These are phyloP conservation scores for Megamerina dolium DNA, from an alignment of 2,888 invertebrate genomes.

Conservation along the genomic window DNA sequence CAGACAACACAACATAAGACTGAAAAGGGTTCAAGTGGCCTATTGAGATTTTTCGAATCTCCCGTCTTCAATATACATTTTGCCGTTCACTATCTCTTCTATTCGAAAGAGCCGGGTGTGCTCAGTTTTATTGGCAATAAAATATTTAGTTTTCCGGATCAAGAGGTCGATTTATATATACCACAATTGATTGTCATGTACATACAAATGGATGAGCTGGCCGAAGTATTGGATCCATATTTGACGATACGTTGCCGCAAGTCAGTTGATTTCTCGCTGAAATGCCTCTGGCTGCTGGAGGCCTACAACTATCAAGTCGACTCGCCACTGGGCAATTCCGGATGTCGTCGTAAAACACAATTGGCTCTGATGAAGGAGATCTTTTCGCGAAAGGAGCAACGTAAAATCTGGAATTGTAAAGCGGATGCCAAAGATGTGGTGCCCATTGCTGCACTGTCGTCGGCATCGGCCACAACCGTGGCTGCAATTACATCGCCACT, in stretches of 20 bases:
- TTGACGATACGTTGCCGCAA: slow-evolving; percentile 80
- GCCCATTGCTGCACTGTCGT: not conserved
- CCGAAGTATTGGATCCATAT: slow-evolving; percentile 85
- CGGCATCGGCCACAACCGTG: not conserved
- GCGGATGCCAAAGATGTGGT: slow-evolving; percentile 17
- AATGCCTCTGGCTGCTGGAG: slow-evolving; percentile 93
- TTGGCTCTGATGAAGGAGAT: slow-evolving; percentile 48
- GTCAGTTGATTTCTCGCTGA: slow-evolving; percentile 92
- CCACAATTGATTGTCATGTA: slow-evolving; percentile 98
- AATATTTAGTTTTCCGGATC: slow-evolving; percentile 88
- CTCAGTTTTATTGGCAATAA: slow-evolving; percentile 96
- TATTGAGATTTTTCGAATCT: slow-evolving; percentile 82
- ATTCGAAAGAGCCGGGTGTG: slow-evolving; percentile 96
- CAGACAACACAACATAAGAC: slow-evolving; percentile 25
- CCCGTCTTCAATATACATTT: slow-evolving; percentile 97
- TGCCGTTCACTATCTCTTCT: slow-evolving; percentile 96
- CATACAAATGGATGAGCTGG: slow-evolving; percentile 95
- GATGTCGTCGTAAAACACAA: slow-evolving; percentile 46
- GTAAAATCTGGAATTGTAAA: slow-evolving; percentile 33
- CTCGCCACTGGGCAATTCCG: slow-evolving; percentile 30
- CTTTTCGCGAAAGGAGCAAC: slow-evolving; percentile 45
- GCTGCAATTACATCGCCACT: slow-evolving; percentile 19
- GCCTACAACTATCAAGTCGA: slow-evolving; percentile 61
- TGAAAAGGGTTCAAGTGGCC: slow-evolving; percentile 47
- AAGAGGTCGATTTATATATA: slow-evolving; percentile 94